A percentile compares a stretch with the other conserved stretches of the same genome.
Conservation (phyloP, 1,140 invertebrate species). For the Chionoecetes opilio region DNA sequence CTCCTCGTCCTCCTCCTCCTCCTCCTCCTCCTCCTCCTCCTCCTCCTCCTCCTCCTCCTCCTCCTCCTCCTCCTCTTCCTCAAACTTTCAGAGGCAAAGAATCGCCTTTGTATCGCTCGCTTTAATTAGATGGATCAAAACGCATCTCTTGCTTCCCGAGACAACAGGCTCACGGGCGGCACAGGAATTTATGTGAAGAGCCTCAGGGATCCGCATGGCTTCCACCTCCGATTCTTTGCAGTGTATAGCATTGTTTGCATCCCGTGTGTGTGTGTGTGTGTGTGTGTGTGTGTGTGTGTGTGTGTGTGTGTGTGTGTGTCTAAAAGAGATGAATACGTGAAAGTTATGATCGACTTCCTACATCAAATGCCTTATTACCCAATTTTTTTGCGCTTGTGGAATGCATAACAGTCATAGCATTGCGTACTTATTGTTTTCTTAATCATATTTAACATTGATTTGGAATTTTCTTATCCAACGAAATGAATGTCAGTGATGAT, state of each 20-base stretch:
- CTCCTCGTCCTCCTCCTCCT: background rate
- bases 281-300: constrained; percentile 42
- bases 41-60: background rate
- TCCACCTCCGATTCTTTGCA: background rate
- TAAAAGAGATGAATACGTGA: background rate
- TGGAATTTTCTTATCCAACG: too few relatives aligned
- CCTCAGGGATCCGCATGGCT: background rate
- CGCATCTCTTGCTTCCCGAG: constrained; percentile 54
- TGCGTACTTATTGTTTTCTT: too few relatives aligned
- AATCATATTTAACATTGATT: too few relatives aligned
- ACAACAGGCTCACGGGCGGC: constrained; percentile 63
- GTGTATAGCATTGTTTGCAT: background rate
- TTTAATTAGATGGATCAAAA: constrained; percentile 71
- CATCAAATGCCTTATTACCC: too few relatives aligned
- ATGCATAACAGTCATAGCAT: too few relatives aligned
- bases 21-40: background rate
- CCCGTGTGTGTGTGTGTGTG: constrained; percentile 32
- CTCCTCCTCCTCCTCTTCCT: constrained; percentile 9
- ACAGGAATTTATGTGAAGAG: constrained; percentile 65
- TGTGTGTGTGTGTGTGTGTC: constrained; percentile 1
- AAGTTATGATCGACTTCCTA: background rate
- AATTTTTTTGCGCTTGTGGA: background rate
- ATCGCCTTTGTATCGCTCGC: constrained; percentile 41
- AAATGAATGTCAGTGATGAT: too few relatives aligned
- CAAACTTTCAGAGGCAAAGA: background rate